Conservation (phyloP, 2,888 invertebrate genomes). For the Leptopilina myrica region DNA sequence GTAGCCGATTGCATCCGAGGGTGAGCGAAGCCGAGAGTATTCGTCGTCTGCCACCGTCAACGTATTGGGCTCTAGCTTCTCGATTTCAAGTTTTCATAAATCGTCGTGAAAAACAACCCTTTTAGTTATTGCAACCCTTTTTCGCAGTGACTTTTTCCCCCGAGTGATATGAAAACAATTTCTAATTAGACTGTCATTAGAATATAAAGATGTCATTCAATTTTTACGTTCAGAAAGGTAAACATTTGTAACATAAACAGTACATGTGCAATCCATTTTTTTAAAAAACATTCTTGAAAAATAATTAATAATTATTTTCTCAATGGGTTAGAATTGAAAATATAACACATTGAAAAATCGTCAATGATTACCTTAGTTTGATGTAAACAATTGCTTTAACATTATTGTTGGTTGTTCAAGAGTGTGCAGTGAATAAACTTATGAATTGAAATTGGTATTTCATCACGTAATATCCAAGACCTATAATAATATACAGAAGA, state of each 20-base stretch:
- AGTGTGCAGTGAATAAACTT: background rate
- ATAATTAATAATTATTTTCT: slow-evolving; percentile 3
- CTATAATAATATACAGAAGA: background rate
- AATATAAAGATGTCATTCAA: background rate
- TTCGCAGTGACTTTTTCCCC: slow-evolving; percentile 49
- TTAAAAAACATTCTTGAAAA: background rate
- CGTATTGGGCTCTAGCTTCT: slow-evolving; percentile 67
- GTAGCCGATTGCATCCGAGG: slow-evolving; percentile 54
- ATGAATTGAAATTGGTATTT: background rate
- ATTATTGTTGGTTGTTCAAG: background rate
- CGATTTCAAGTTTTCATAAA: slow-evolving; percentile 69
- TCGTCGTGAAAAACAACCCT: slow-evolving; percentile 52
- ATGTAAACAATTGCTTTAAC: background rate
- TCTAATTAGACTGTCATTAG: background rate
- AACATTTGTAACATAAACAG: background rate
- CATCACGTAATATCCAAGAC: background rate
- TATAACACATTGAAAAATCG: background rate
- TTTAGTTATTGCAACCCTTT: slow-evolving; percentile 44
- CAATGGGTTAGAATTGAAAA: background rate
- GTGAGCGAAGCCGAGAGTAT: slow-evolving; percentile 53
- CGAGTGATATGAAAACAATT: background rate
- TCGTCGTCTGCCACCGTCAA: slow-evolving; percentile 64
- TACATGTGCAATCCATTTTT: slow-evolving; percentile 5
- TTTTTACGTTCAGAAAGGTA: slow-evolving; percentile 8
- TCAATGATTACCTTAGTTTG: background rate